phyloP scores from a whole-genome alignment of 2,888 invertebrate species.

The Cyrtodaria siliqua region DNA sequence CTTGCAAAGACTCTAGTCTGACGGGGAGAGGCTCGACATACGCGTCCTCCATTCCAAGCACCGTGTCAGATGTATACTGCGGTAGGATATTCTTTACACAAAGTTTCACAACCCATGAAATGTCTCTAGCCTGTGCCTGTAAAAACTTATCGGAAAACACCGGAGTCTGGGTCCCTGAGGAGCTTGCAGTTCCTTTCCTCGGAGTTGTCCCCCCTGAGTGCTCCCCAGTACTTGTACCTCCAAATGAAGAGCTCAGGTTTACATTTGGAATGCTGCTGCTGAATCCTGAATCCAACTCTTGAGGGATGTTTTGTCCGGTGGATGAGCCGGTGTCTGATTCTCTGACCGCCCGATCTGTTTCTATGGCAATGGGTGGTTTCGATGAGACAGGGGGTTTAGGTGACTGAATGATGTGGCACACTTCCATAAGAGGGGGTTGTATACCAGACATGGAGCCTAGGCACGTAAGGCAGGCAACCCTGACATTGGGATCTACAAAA shows the following conservation, averaged over 20 bases:
- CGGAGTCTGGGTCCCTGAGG: conserved; percentile 79
- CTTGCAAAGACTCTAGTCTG: conserved; percentile 92
- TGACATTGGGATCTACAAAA: conserved; percentile 85
- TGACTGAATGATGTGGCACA: conserved; percentile 82
- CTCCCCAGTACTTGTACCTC: conserved; percentile 27
- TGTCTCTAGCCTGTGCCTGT: conserved; percentile 72
- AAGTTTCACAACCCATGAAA: conserved; percentile 84
- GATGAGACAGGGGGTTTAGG: conserved; percentile 68
- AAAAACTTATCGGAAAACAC: conserved; percentile 74
- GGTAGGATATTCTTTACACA: conserved; percentile 83
- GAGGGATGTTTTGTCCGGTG: not conserved
- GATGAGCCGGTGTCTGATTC: conserved; percentile 13
- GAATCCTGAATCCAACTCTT: conserved; percentile 27
- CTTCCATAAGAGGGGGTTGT: conserved; percentile 85
- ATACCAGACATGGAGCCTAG: conserved; percentile 84
- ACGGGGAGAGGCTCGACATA: conserved; percentile 88
- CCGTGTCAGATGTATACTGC: conserved; percentile 29
- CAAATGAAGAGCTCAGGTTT: conserved; percentile 24
- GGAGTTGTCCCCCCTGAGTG: conserved; percentile 67
- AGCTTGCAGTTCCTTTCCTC: conserved; percentile 52
- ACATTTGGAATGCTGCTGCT: conserved; percentile 40
- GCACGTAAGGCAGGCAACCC: conserved; percentile 86
- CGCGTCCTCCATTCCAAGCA: conserved; percentile 39
- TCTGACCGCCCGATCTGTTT: conserved; percentile 16
- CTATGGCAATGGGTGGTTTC: conserved; percentile 14